Base-by-base conservation (phyloP, 2,888 invertebrate species). In the Drepanosiphum platanoidis region DNA sequence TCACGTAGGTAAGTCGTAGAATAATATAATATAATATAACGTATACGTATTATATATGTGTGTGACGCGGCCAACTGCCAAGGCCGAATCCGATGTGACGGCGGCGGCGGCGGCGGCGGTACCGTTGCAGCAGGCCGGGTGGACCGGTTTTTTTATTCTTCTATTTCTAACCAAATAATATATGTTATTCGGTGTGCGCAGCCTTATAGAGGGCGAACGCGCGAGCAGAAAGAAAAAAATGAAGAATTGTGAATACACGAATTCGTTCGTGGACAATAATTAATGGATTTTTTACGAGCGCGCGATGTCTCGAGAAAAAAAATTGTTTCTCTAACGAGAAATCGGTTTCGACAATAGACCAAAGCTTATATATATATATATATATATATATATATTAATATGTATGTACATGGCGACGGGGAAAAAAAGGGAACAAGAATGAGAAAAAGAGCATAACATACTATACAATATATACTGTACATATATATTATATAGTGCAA, bases 41-140 rank as follows among this genome's bases (percentile, higher is more conserved):
- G 22, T 64, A 58, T 34, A 27, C 27, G 22, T 64, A 58, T 34
- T 58, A 58, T 27, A n/a, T n/a, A n/a, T n/a, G 32, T 80, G 80
- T 68, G 80, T 80, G 80, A 80, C 58, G 80, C 80, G 80, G 80
- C 80, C 80, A 70, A 61, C 81, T 32, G 58, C 39, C 81, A 81
- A 81, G 81, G 81, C 15, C 81, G 81, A 61, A 71, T 5, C 58
- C 15, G 36, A 70, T 58, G 58, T 39, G 58, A n/a, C n/a, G n/a
- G n/a, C n/a, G n/a, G n/a, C n/a, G n/a, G n/a, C n/a, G n/a, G n/a
- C n/a, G n/a, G n/a, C n/a, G n/a, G 71, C 27, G 11, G 58, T 81
- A 81, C 81, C 71, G 81, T 81, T 81, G 61, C 61, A 61, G 61
- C 61, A 61, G 22, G 81, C 30, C 71, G 58, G 71, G 30, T 30